A percentile compares a stretch with the other conserved stretches of the same genome.
Conservation (phyloP, 2,113 vertebrate species). For the Salvelinus alpinus region DNA sequence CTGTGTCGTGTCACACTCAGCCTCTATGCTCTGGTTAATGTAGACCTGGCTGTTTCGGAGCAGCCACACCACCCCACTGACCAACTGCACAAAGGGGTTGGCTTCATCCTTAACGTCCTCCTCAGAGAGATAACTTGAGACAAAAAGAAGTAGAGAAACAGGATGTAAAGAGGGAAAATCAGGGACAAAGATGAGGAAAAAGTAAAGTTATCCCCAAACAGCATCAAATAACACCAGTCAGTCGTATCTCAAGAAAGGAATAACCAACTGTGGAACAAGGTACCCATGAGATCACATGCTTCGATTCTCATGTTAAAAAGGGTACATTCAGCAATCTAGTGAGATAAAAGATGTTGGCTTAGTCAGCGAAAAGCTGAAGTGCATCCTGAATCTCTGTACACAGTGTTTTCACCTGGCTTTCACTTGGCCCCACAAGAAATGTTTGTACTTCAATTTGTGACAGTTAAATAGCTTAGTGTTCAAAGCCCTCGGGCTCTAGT, state of each 20-base stretch:
- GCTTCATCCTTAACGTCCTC: constrained; percentile 81
- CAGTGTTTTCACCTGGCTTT: too few relatives aligned
- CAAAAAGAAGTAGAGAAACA: constrained; percentile 15
- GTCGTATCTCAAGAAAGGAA: too few relatives aligned
- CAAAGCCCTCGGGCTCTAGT: neutral
- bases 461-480: neutral
- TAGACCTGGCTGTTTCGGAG: constrained; percentile 84
- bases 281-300: too few relatives aligned
- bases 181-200: neutral
- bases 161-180: neutral
- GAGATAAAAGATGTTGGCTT: too few relatives aligned
- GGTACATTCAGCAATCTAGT: too few relatives aligned
- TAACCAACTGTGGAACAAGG: too few relatives aligned
- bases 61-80: constrained; percentile 93
- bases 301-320: too few relatives aligned
- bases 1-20: constrained; percentile 82
- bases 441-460: neutral
- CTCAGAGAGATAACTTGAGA: constrained; percentile 87
- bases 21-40: constrained; percentile 77
- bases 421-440: neutral
- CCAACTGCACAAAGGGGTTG: constrained; percentile 91
- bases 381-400: too few relatives aligned
- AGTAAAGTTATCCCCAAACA: neutral
- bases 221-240: neutral
- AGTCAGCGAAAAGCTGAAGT: too few relatives aligned